Base-by-base conservation (phyloP, 2,888 invertebrate genomes). In the Danaus chrysippus region DNA sequence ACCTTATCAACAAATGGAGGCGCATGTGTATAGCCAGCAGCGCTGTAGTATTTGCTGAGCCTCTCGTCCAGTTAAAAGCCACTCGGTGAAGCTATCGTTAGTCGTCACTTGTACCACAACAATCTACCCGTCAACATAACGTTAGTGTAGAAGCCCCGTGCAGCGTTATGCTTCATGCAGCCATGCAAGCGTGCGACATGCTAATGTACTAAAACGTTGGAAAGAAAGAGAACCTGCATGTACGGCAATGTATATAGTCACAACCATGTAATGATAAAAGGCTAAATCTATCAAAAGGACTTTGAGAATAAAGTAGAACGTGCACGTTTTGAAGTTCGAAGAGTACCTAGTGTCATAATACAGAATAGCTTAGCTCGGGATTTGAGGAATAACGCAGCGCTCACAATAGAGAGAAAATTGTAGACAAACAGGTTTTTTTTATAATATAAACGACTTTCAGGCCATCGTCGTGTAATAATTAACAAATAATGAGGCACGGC, bases 71-170 rank as follows among this genome's bases (percentile, higher is more conserved):
- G 49, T 41, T n/a, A 46, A 43, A 54, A 56, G 67, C 59, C 64
- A 53, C 66, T 63, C 62, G 56, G 49, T 62, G 58, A 58, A 60
- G 65, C 68, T 62, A 66, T 62, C 63, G 73, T 72, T 67, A 75
- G 80, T 77, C 70, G 73, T 80, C 86, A 79, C 77, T 81, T 81
- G 86, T 85, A 83, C 86, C 84, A 74, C 71, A 65, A 75, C 72
- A 66, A 68, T 63, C 65, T 67, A 67, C 63, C 73, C 74, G 72
- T 49, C 67, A 71, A 71, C 67, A 68, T 66, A 59, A 68, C 61
- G 63, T 68, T 61, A 63, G 58, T 54, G 19, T 52, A 61, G 62
- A 15, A 15, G 15, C 44, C 34, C 11, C 49, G 17, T 49, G 3
- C 46, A 15, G 15, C 44, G 15, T 49, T 17, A 11, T 49, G 3